These are phyloP conservation scores for Atherinomorus stipes DNA, from an alignment of 2,113 vertebrate genomes.

Conservation along the genomic window DNA sequence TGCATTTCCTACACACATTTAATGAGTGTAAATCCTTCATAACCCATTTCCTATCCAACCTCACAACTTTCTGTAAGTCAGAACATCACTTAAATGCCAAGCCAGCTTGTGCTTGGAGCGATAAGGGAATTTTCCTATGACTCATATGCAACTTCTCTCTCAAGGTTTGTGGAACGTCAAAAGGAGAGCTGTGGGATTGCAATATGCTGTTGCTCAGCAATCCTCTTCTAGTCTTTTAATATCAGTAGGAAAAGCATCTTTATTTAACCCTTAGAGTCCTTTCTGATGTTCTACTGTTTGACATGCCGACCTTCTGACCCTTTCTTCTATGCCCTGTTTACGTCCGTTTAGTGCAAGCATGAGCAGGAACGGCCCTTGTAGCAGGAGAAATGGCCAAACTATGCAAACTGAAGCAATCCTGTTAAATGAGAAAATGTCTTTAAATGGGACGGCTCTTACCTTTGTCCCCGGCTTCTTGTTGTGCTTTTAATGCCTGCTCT, in stretches of 20 bases:
- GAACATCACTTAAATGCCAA: constrained; percentile 61
- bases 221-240: constrained; percentile 43
- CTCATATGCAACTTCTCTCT: constrained; percentile 64
- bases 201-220: constrained; percentile 62
- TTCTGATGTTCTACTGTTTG: constrained; percentile 36
- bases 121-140: constrained; percentile 74
- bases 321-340: constrained; percentile 42
- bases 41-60: constrained; percentile 35
- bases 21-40: constrained; percentile 47
- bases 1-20: constrained; percentile 5
- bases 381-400: constrained; percentile 23
- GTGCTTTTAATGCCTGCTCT: constrained; percentile 59
- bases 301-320: constrained; percentile 47
- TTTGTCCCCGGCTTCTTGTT: constrained; percentile 39
- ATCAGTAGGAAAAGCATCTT: constrained; percentile 41
- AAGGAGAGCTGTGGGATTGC: constrained; percentile 42
- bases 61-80: constrained; percentile 52
- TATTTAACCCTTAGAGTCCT: constrained; percentile 64
- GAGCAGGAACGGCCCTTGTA: constrained; percentile 35
- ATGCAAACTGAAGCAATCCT: constrained; percentile 21
- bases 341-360: constrained; percentile 18
- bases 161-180: constrained; percentile 55
- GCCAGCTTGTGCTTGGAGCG: constrained; percentile 56
- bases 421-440: constrained; percentile 31
- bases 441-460: constrained; percentile 47